Percentiles rank a stretch among this genome's conserved stretches.
phyloP scores from a whole-genome alignment of 2,888 invertebrate genomes.

The Hanleya hanleyi region DNA sequence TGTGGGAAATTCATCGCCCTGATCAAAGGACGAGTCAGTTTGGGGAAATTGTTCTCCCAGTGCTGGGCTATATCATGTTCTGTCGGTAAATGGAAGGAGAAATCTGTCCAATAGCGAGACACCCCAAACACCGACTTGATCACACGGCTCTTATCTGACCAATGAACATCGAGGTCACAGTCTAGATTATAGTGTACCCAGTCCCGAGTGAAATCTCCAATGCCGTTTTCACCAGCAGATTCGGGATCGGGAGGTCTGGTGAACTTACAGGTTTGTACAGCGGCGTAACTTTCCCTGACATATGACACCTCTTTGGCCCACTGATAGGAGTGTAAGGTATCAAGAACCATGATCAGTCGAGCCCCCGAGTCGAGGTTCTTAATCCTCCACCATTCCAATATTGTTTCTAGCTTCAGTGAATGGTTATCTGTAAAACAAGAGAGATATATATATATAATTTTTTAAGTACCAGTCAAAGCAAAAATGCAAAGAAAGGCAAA shows the following conservation, averaged over 20 bases:
- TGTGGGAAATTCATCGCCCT: slow-evolving; percentile 60
- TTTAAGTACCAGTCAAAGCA: no score
- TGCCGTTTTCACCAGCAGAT: slow-evolving; percentile 38
- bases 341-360: slow-evolving; percentile 68
- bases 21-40: slow-evolving; percentile 59
- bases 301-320: slow-evolving; percentile 62
- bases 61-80: slow-evolving; percentile 64
- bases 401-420: slow-evolving; percentile 54
- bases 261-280: slow-evolving; percentile 67
- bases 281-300: slow-evolving; percentile 52
- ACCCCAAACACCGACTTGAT: slow-evolving; percentile 61
- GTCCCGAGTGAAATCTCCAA: slow-evolving; percentile 68
- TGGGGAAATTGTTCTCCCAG: slow-evolving; percentile 69
- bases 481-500: no score
- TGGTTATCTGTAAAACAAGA: slow-evolving; percentile 52
- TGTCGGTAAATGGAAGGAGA: slow-evolving; percentile 68
- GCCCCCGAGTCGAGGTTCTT: slow-evolving; percentile 55
- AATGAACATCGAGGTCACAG: slow-evolving; percentile 49
- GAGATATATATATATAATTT: no score
- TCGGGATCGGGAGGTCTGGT: slow-evolving; percentile 46
- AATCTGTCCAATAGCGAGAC: slow-evolving; percentile 68
- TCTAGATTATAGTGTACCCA: slow-evolving; percentile 66
- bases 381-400: slow-evolving; percentile 68
- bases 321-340: slow-evolving; percentile 62
- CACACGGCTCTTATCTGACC: slow-evolving; percentile 53